phyloP scores from a whole-genome alignment of 2,888 invertebrate genomes.

The Marronus borbonicus region DNA sequence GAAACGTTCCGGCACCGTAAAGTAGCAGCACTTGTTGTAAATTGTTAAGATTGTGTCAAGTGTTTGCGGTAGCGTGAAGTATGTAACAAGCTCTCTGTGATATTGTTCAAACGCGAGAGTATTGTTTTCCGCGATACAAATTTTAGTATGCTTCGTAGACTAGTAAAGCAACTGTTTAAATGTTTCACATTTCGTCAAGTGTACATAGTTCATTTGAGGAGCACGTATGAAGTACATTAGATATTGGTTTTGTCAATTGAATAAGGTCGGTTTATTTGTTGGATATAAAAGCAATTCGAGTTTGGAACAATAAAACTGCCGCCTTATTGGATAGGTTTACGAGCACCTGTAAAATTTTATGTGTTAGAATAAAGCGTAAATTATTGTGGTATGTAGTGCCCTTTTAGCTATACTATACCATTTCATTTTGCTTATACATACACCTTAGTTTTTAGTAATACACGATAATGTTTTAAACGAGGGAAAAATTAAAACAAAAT shows the following conservation, averaged over 20 bases:
- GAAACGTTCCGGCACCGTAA: background rate
- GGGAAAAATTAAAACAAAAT: no score
- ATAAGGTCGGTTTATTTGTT: background rate
- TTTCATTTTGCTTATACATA: no score
- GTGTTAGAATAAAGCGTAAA: background rate
- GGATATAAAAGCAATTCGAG: background rate
- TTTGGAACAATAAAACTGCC: background rate
- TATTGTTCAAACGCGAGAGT: slow-evolving; percentile 1
- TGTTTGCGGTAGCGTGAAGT: slow-evolving; percentile 33
- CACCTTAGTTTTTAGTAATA: no score
- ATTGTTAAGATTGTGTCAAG: slow-evolving; percentile 33
- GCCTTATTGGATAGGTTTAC: slow-evolving; percentile 4
- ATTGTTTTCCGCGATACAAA: slow-evolving; percentile 9
- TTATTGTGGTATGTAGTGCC: background rate
- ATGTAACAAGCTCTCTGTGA: slow-evolving; percentile 21
- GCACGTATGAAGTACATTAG: background rate
- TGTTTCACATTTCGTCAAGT: slow-evolving; percentile 26
- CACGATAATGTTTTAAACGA: no score
- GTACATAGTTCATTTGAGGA: background rate
- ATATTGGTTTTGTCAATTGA: background rate
- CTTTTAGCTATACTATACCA: background rate
- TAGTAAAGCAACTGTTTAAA: slow-evolving; percentile 6
- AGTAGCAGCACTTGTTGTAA: slow-evolving; percentile 12
- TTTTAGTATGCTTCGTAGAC: slow-evolving; percentile 7
- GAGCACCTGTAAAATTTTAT: background rate